These are phyloP conservation scores for Elmis aenea DNA, from an alignment of 2,888 invertebrate genomes.

Conservation along the genomic window DNA sequence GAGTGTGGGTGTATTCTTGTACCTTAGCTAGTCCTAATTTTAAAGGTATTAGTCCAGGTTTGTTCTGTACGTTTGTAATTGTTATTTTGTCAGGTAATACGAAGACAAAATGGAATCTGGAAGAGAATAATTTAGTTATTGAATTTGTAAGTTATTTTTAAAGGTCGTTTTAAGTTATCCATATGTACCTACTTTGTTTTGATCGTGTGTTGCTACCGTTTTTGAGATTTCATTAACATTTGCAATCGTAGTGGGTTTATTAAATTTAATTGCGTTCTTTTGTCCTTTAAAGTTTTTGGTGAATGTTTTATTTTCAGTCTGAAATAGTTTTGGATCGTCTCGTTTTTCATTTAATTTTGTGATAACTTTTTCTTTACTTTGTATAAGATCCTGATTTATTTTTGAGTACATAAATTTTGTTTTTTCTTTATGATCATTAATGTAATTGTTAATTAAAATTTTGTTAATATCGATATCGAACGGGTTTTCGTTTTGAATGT, in stretches of 20 bases:
- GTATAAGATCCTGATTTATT: slow-evolving; percentile 1
- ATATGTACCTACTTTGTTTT: no score
- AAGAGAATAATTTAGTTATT: not conserved
- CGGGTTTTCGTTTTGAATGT: slow-evolving; percentile 7
- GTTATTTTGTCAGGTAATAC: not conserved
- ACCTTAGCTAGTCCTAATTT: slow-evolving; percentile 10
- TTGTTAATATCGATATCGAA: slow-evolving; percentile 6
- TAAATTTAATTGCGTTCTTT: slow-evolving; percentile 1
- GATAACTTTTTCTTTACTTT: not conserved
- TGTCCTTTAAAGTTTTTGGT: not conserved
- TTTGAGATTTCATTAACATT: no score
- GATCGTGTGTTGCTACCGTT: no score
- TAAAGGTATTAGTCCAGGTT: slow-evolving; percentile 10
- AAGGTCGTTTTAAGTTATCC: slow-evolving; percentile 3
- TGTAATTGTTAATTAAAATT: not conserved
- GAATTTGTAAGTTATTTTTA: slow-evolving; percentile 1
- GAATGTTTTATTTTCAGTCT: not conserved
- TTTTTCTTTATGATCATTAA: not conserved
- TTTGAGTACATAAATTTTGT: slow-evolving; percentile 2
- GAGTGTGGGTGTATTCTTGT: slow-evolving; percentile 5
- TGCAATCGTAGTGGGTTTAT: no score
- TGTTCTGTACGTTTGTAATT: slow-evolving; percentile 1
- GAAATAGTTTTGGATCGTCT: not conserved
- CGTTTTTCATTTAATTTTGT: no score
- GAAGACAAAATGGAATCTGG: not conserved